Evolutionary conservation across 2,888 invertebrate species (phyloP), one percentile per base, ranked within the genome.

Genomic region (Tachina fera): DNA sequence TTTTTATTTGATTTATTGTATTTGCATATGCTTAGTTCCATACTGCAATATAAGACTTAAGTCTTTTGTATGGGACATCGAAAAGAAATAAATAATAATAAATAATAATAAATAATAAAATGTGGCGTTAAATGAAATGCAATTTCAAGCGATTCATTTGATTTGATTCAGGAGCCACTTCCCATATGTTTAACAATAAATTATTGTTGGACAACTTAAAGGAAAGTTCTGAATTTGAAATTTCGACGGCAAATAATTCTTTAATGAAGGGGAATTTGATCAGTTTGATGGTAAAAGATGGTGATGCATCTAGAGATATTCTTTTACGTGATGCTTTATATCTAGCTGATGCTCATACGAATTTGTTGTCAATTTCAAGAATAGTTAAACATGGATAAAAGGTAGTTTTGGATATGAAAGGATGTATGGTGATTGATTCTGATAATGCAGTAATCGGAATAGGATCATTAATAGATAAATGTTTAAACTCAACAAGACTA

Each of bases 151-250:
- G 53, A 70, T 41, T 68, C n/a, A n/a, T 51, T 16, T 70, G 53
- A 53, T 70, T 70, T 10, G 68, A 68, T 41, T 68, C 68, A 41
- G 16, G 51, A 1, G 41, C 51, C 16, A 68, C 68, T n/a, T 53
- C 68, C 1, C 68, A 68, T 22, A 22, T 22, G 22, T 22, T 1
- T 31, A 67, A 31, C n/a, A 49, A 63, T 19, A 19, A 63, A 63
- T 63, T 19, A 31, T 67, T 67, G 22, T 67, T 67, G 13, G 19
- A 67, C 14, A 63, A 67, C 22, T 22, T 22, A 22, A 22, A 22
- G 22, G 22, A 22, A 22, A 22, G 22, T 22, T 22, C 22, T 22
- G 22, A 22, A 22, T 22, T 22, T 22, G 22, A 22, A 22, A 22
- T 22, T 22, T 22, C 3, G 3, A 22, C 22, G 22, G 22, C 22